A percentile compares a stretch with the other conserved stretches of the same genome.
phyloP scores from a whole-genome alignment of 1,140 invertebrate genomes.

The Druon quercuslanigerum region DNA sequence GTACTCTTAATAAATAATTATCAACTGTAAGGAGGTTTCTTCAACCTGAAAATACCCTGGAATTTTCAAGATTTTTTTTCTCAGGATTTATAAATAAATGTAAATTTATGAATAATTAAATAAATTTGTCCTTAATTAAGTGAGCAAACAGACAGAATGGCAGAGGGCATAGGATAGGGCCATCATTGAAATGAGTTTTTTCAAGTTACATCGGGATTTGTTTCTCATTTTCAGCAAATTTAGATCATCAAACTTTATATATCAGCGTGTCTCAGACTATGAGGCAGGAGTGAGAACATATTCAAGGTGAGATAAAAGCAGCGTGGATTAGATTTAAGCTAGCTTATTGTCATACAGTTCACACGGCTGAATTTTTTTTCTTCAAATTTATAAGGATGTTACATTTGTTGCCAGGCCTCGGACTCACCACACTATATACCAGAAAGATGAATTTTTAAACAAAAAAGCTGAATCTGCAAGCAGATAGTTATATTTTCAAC shows the following conservation, averaged over 20 bases:
- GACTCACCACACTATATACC: too few species aligned
- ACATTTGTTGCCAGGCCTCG: too few species aligned
- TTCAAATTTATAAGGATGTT: conserved; percentile 31
- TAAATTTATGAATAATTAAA: too few species aligned
- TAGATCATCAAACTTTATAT: conserved; percentile 78
- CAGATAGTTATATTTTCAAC: too few species aligned
- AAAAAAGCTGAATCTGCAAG: too few species aligned
- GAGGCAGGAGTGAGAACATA: conserved; percentile 77
- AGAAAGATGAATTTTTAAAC: too few species aligned
- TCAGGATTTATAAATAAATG: too few species aligned
- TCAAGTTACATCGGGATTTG: conserved; percentile 72
- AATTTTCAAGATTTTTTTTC: too few species aligned
- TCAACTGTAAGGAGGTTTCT: too few species aligned
- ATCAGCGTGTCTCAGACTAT: conserved; percentile 80
- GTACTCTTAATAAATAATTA: too few species aligned
- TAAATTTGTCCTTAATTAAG: not conserved
- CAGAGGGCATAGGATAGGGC: conserved; percentile 72
- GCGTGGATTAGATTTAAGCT: conserved; percentile 72
- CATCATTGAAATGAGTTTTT: conserved; percentile 66
- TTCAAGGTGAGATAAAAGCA: conserved; percentile 77
- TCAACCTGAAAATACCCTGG: too few species aligned
- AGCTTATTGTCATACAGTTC: conserved; percentile 70
- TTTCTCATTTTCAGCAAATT: conserved; percentile 79
- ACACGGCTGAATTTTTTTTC: conserved; percentile 64
- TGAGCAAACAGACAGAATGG: conserved; percentile 72